phyloP scores from a whole-genome alignment of 2,888 invertebrate species.

The Andrena camellia region DNA sequence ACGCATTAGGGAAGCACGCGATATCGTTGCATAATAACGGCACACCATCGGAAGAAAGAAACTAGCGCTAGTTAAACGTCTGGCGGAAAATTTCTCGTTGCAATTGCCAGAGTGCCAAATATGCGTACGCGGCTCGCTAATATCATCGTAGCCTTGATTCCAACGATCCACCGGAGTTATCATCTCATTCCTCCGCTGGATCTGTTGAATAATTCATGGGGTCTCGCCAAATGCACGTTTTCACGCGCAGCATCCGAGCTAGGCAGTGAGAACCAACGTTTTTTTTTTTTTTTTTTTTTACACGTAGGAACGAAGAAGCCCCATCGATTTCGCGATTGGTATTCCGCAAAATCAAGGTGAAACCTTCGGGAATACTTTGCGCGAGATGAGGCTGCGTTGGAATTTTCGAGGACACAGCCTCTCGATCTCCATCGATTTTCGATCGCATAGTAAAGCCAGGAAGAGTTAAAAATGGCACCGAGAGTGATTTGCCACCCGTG shows the following conservation, averaged over 20 bases:
- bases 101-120: conserved; percentile 57
- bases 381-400: too few relatives aligned
- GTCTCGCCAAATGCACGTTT: conserved; percentile 27
- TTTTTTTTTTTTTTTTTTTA: neutral
- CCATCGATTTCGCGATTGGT: too few relatives aligned
- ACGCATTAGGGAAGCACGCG: neutral
- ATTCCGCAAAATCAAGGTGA: too few relatives aligned
- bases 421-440: too few relatives aligned
- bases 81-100: conserved; percentile 45
- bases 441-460: too few relatives aligned
- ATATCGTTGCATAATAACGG: conserved; percentile 21
- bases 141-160: conserved; percentile 58
- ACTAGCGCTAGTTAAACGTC: conserved; percentile 17
- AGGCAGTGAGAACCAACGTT: conserved; percentile 28
- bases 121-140: conserved; percentile 54
- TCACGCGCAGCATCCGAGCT: conserved; percentile 7
- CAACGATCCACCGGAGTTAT: conserved; percentile 64
- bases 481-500: neutral
- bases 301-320: conserved; percentile 4
- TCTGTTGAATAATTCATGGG: conserved; percentile 65
- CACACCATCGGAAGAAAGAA: conserved; percentile 25
- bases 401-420: too few relatives aligned
- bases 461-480: too few relatives aligned
- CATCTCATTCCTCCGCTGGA: conserved; percentile 55
- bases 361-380: too few relatives aligned